These are phyloP conservation scores for Tyria jacobaeae DNA, from an alignment of 2,888 invertebrate species.

Conservation along the genomic window DNA sequence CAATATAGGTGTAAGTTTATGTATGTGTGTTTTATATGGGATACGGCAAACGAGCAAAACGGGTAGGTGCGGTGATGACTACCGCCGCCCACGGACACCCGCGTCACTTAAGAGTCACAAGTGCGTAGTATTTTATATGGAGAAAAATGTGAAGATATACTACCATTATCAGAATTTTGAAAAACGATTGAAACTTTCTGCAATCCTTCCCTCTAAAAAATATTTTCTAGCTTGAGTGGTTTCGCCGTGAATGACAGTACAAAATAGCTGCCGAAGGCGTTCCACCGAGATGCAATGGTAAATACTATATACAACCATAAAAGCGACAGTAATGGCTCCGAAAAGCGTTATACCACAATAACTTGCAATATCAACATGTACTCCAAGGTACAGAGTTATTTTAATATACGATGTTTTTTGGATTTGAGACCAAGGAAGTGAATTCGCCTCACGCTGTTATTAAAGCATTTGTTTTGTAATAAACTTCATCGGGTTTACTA, in stretches of 20 bases:
- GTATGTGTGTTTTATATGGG: no score
- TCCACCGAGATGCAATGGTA: constrained; percentile 54
- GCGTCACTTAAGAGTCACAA: no score
- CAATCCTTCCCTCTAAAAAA: not conserved
- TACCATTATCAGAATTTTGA: no score
- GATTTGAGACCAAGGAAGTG: not conserved
- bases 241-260: constrained; percentile 21
- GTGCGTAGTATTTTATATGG: no score
- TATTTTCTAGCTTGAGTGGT: constrained; percentile 10
- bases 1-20: no score
- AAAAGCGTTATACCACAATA: constrained; percentile 72
- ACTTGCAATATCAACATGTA: constrained; percentile 76
- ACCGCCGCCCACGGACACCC: no score
- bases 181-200: no score
- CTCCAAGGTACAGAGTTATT: constrained; percentile 69
- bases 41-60: no score
- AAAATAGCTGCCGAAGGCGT: constrained; percentile 22
- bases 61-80: no score
- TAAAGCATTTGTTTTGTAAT: not conserved
- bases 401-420: constrained; percentile 13
- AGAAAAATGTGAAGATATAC: no score
- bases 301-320: constrained; percentile 71
- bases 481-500: not conserved
- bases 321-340: constrained; percentile 71
- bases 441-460: constrained; percentile 1